Evolutionary conservation across 2,888 invertebrate species (phyloP).

Genomic region (Meloe dianella): DNA sequence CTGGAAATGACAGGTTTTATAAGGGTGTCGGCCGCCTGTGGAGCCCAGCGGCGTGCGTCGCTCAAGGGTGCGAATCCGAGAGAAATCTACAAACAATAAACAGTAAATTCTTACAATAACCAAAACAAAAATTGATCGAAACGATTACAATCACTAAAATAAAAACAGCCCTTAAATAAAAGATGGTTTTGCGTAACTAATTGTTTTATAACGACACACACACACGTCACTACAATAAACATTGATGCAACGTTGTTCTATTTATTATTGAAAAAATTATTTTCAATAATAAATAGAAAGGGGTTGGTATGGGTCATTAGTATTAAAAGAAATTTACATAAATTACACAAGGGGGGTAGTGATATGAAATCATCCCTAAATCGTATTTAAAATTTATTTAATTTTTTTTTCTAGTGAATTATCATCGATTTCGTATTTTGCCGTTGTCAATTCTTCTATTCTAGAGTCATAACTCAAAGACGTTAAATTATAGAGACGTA

Average conservation of each 20-base stretch:
- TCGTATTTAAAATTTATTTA: too few species aligned
- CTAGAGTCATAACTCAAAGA: conserved; percentile 43
- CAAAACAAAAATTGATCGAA: neutral
- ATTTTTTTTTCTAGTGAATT: too few species aligned
- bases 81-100: conserved; percentile 24
- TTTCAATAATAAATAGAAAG: conserved; percentile 50
- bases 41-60: conserved; percentile 51
- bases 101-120: neutral
- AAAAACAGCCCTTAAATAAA: neutral
- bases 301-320: conserved; percentile 46
- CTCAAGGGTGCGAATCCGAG: conserved; percentile 46
- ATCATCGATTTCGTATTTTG: neutral
- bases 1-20: conserved; percentile 59
- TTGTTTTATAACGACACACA: conserved; percentile 38
- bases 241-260: conserved; percentile 30
- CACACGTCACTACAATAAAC: conserved; percentile 34
- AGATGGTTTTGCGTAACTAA: conserved; percentile 45
- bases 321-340: conserved; percentile 49
- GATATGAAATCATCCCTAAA: conserved; percentile 18
- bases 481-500: conserved; percentile 44
- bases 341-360: conserved; percentile 38
- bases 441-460: neutral
- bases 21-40: conserved; percentile 57
- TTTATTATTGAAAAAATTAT: conserved; percentile 49
- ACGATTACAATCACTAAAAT: neutral